phyloP scores from a whole-genome alignment of 1,140 invertebrate species.

The Hyles euphorbiae region DNA sequence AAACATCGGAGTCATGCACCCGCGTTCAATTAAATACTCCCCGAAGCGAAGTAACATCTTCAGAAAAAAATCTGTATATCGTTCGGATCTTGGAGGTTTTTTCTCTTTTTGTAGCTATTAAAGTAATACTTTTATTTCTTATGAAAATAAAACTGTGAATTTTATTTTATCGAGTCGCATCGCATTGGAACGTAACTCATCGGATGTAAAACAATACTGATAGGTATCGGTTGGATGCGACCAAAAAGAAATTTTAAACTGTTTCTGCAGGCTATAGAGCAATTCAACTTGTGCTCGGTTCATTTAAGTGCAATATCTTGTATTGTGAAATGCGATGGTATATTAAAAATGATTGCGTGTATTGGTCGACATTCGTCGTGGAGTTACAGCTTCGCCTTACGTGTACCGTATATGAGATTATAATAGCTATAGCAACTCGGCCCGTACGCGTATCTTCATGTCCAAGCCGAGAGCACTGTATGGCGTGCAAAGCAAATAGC shows the following conservation, averaged over 20 bases:
- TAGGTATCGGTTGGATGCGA: slow-evolving; percentile 53
- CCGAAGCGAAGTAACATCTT: slow-evolving; percentile 42
- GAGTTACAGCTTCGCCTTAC: background rate
- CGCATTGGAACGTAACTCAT: slow-evolving; percentile 55
- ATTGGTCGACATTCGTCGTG: background rate
- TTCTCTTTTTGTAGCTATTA: slow-evolving; percentile 62
- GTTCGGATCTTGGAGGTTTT: slow-evolving; percentile 38
- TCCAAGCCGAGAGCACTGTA: slow-evolving; percentile 16
- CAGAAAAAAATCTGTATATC: slow-evolving; percentile 46
- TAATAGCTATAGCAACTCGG: slow-evolving; percentile 1
- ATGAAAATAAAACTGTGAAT: slow-evolving; percentile 54
- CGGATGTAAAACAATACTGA: slow-evolving; percentile 65
- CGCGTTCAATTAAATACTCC: slow-evolving; percentile 55
- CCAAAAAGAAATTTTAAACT: slow-evolving; percentile 62
- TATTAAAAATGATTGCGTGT: slow-evolving; percentile 36
- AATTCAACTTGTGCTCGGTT: slow-evolving; percentile 46
- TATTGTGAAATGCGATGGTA: slow-evolving; percentile 43
- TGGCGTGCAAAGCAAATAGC: slow-evolving; percentile 34
- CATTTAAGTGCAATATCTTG: slow-evolving; percentile 64
- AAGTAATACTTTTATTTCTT: slow-evolving; percentile 54
- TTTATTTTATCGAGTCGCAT: slow-evolving; percentile 59
- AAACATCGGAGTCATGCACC: slow-evolving; percentile 58
- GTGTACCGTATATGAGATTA: slow-evolving; percentile 4
- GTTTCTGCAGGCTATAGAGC: slow-evolving; percentile 41
- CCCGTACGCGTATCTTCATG: slow-evolving; percentile 16